A percentile compares a stretch with the other conserved stretches of the same genome.
These are phyloP conservation scores for Glyptemys insculpta DNA, from an alignment of 2,797 vertebrate species.

Conservation along the genomic window DNA sequence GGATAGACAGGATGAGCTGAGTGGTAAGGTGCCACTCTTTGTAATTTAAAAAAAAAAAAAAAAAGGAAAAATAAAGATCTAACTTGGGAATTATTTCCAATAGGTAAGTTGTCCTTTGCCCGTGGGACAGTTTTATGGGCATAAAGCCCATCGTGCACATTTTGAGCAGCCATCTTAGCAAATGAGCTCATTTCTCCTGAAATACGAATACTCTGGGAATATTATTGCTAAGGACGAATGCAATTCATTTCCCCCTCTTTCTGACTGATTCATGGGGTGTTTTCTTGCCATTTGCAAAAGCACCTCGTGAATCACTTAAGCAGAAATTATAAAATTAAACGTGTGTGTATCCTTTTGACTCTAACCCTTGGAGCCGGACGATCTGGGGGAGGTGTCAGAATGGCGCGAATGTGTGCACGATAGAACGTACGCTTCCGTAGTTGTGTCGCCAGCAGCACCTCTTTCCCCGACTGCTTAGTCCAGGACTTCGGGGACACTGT, in stretches of 20 bases:
- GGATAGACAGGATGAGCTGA: not conserved
- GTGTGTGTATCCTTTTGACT: conserved; percentile 41
- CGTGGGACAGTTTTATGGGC: conserved; percentile 25
- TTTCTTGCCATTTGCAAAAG: conserved; percentile 61
- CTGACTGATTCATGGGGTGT: conserved; percentile 75
- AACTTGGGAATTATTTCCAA: not conserved
- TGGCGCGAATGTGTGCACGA: not conserved
- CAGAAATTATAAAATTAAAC: conserved; percentile 61
- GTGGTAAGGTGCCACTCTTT: conserved; percentile 18
- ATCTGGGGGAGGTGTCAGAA: conserved; percentile 64
- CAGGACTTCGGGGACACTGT: not conserved
- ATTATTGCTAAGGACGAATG: conserved; percentile 58
- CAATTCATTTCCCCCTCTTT: conserved; percentile 56
- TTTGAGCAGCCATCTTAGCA: conserved; percentile 5
- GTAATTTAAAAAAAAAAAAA: not conserved
- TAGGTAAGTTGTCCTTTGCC: conserved; percentile 22
- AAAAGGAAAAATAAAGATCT: not conserved
- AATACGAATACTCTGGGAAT: conserved; percentile 48
- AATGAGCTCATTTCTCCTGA: conserved; percentile 70
- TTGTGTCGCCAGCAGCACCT: conserved; percentile 26
- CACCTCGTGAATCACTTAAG: conserved; percentile 64
- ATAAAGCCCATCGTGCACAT: conserved; percentile 5
- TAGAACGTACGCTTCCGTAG: not conserved
- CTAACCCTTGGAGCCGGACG: conserved; percentile 52
- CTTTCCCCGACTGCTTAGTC: not conserved